These are phyloP conservation scores for Thecocarcelia acutangulata DNA, from an alignment of 2,888 invertebrate genomes.

Conservation along the genomic window DNA sequence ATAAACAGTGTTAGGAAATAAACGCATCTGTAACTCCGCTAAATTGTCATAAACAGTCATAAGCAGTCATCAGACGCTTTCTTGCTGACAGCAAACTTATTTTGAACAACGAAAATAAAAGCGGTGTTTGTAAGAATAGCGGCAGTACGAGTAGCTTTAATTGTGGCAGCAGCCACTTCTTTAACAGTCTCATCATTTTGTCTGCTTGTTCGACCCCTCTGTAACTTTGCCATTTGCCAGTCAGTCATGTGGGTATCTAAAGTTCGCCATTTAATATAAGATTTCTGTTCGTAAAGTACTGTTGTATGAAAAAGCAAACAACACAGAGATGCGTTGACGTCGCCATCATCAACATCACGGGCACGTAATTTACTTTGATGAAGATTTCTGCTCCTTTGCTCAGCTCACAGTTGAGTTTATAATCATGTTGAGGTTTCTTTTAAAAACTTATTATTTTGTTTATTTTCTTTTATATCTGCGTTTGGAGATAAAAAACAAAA, in stretches of 20 bases:
- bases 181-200: constrained; percentile 11
- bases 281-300: constrained; percentile 7
- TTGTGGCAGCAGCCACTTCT: background rate
- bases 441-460: constrained; percentile 20
- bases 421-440: constrained; percentile 23
- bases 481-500: constrained; percentile 46
- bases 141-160: background rate
- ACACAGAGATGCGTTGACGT: constrained; percentile 6
- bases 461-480: constrained; percentile 53
- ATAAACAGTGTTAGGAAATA: constrained; percentile 19
- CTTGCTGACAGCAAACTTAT: background rate
- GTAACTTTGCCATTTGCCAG: constrained; percentile 4
- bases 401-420: constrained; percentile 26
- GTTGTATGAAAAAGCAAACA: constrained; percentile 14
- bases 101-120: background rate
- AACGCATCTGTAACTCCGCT: constrained; percentile 14
- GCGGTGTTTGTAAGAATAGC: constrained; percentile 9
- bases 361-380: constrained; percentile 66
- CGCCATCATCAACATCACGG: constrained; percentile 54
- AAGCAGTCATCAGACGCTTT: constrained; percentile 4
- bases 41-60: constrained; percentile 55
- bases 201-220: background rate
- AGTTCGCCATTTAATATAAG: constrained; percentile 1
- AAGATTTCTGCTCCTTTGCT: constrained; percentile 51
- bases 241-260: constrained; percentile 18